phyloP scores from a whole-genome alignment of 2,113 vertebrate genomes.

The Antigone vipio region DNA sequence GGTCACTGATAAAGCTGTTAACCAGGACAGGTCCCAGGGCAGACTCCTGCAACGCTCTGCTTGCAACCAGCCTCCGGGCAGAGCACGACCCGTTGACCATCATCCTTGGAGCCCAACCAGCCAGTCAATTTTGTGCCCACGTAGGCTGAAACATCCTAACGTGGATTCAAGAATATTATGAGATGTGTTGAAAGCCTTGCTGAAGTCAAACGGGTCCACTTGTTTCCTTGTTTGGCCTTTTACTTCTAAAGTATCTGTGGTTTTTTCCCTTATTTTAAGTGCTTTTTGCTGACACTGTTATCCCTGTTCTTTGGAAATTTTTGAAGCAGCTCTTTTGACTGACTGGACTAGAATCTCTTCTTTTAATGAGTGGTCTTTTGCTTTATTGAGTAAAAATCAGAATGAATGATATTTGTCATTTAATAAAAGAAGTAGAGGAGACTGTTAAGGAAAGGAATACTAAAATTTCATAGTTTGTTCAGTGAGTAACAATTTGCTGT shows the following conservation, averaged over 20 bases:
- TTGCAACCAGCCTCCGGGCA: background rate
- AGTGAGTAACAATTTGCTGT: background rate
- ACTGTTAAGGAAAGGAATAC: background rate
- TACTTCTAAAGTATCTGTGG: background rate
- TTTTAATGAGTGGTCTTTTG: background rate
- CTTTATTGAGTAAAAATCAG: slow-evolving; percentile 16
- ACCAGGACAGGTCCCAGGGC: background rate
- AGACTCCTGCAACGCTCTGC: background rate
- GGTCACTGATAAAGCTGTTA: background rate
- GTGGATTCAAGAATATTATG: background rate
- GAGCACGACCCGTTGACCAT: background rate
- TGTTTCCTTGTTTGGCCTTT: background rate
- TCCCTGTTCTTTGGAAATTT: background rate
- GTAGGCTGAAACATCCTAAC: background rate
- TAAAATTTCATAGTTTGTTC: background rate
- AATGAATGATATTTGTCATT: background rate
- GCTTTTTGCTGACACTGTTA: background rate
- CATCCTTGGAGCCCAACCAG: background rate
- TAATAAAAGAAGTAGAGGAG: background rate
- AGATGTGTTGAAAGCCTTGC: background rate
- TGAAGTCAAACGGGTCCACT: background rate
- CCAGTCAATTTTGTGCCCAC: background rate
- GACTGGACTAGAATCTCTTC: background rate
- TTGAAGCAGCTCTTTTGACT: background rate
- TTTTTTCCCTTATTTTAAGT: background rate